Evolutionary conservation across 2,113 vertebrate genomes (phyloP), one percentile per base, ranked within the genome.

Genomic region (Xenus cinereus): DNA sequence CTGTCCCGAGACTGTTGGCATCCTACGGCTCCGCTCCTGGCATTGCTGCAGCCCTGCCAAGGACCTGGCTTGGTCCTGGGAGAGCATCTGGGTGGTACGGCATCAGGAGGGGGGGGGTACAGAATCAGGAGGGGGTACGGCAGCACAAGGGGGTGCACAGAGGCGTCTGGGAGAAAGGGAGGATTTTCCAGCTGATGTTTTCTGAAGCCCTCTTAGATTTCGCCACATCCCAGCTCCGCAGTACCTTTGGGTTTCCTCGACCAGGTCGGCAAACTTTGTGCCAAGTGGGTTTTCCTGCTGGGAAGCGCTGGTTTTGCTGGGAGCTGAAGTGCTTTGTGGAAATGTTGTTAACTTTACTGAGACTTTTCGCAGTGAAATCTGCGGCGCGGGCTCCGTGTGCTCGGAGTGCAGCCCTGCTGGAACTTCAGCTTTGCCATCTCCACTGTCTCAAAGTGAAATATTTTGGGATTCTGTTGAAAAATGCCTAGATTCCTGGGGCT

Each of bases 151-250:
- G 46, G 26, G 19, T 7, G 4, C 56, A 2, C 0, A 2, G 54
- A 35, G 26, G 14, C 3, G 0, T 21, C 35, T 3, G 57, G 75
- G 67, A 75, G 53, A 15, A 37, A 45, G 33, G 73, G 20, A 75
- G 43, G 53, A 5, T 87, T 89, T 68, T n/a, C 80, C 14, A 1
- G 0, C 0, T 2, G 2, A 0, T 19, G 48, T 30, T 74, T 64
- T 27, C 62, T 6, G 46, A 14, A 43, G 27, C 2, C 4, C 30
- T 63, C 35, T 51, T 43, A 0, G 0, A 30, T 57, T 63, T 37
- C 37, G 18, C 53, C 3, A 0, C 6, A 0, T 75, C 82, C 30
- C 66, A 2, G 62, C 39, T 71, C 57, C 2, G 3, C 1, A 0
- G 2, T 48, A 10, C 32, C 76, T 69, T 43, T 23, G 51, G 39